These are phyloP conservation scores for Eupeodes corollae DNA, from an alignment of 1,140 invertebrate species.

Conservation along the genomic window DNA sequence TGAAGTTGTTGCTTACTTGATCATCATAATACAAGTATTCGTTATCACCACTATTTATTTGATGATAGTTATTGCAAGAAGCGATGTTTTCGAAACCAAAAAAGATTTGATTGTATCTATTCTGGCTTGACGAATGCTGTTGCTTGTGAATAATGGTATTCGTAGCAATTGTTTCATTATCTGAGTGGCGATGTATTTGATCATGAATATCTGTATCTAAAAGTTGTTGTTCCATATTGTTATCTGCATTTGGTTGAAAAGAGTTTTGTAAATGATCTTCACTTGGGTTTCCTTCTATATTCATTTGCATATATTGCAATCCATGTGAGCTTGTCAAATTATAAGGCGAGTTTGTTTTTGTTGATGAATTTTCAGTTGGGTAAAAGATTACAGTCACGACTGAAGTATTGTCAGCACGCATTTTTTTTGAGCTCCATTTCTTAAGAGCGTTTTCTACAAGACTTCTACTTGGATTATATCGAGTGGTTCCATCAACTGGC, in stretches of 20 bases:
- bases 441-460: constrained; percentile 79
- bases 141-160: constrained; percentile 6
- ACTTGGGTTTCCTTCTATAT: no score
- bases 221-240: no score
- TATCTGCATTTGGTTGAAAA: no score
- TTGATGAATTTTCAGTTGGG: constrained; percentile 65
- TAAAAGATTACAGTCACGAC: constrained; percentile 88
- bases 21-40: background rate
- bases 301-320: no score
- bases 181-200: no score
- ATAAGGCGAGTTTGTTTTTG: no score
- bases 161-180: background rate
- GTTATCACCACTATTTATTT: background rate
- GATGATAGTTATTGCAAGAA: background rate
- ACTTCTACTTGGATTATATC: constrained; percentile 83
- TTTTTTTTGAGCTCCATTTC: constrained; percentile 61
- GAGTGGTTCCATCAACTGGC: constrained; percentile 46
- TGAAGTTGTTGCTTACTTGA: background rate
- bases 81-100: constrained; percentile 1
- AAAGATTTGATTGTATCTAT: constrained; percentile 7
- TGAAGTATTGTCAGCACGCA: constrained; percentile 90
- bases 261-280: no score
- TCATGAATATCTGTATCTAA: no score
- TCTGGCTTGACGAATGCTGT: background rate
- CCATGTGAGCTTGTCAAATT: no score